Evolutionary conservation across 2,797 vertebrate species (phyloP).

Genomic region (Microctenopoma steveboyesi): DNA sequence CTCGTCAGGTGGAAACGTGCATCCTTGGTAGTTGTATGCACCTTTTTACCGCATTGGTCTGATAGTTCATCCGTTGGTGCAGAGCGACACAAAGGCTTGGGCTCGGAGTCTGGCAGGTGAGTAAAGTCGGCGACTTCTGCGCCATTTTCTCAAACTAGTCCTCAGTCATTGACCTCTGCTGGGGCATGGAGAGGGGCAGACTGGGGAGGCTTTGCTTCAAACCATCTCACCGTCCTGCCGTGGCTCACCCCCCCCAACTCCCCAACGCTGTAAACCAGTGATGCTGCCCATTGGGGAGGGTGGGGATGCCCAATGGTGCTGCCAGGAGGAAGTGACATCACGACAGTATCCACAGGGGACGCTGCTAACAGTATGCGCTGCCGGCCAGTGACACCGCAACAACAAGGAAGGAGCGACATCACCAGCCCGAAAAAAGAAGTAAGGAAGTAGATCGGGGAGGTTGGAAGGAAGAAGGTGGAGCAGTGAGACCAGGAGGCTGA

Average conservation of each 20-base stretch:
- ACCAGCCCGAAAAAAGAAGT: slow-evolving; percentile 47
- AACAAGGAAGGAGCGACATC: slow-evolving; percentile 64
- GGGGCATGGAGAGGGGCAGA: slow-evolving; percentile 73
- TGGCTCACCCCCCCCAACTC: slow-evolving; percentile 66
- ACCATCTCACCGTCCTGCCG: slow-evolving; percentile 65
- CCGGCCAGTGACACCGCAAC: slow-evolving; percentile 62
- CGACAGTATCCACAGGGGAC: slow-evolving; percentile 77
- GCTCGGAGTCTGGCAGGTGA: slow-evolving; percentile 77
- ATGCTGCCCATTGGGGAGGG: slow-evolving; percentile 65
- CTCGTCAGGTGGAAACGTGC: slow-evolving; percentile 75
- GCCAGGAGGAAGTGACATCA: slow-evolving; percentile 82
- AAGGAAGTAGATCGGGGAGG: slow-evolving; percentile 42
- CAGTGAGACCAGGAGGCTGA: slow-evolving; percentile 66
- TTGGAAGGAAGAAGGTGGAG: slow-evolving; percentile 70
- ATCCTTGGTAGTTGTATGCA: slow-evolving; percentile 72
- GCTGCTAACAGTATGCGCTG: slow-evolving; percentile 72
- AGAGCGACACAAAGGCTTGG: slow-evolving; percentile 74
- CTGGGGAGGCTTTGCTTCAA: slow-evolving; percentile 60
- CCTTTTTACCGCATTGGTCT: slow-evolving; percentile 57
- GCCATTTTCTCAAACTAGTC: slow-evolving; percentile 62
- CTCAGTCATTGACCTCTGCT: slow-evolving; percentile 72
- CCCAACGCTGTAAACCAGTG: slow-evolving; percentile 76
- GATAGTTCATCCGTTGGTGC: slow-evolving; percentile 64
- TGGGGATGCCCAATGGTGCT: slow-evolving; percentile 73
- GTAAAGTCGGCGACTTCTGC: slow-evolving; percentile 59